Base-by-base conservation (phyloP, 2,888 invertebrate species). In the Lacanobia oleracea region DNA sequence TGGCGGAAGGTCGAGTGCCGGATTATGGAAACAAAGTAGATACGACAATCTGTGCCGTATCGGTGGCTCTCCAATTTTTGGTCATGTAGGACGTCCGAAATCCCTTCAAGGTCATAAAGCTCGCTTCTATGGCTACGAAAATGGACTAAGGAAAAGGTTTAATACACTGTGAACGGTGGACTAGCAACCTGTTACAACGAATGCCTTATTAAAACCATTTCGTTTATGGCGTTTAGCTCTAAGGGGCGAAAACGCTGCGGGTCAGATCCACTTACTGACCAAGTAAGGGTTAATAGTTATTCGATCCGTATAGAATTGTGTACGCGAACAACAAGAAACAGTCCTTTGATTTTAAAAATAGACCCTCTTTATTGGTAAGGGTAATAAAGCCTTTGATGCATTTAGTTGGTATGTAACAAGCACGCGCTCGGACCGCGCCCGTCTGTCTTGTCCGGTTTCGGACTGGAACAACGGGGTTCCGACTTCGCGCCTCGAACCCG, bases 401-500 rank as follows among this genome's bases (percentile, higher is more conserved):
- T 70, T 71, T 70, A 61, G 63, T 59, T 77, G 59, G 59, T 57
- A 72, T 67, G 67, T 76, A 68, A 75, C 66, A 68, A 75, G 64
- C 51, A 57, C 50, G 27, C 65, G 61, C 73, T 69, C 51, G 27
- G 64, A 61, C 66, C 50, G 65, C 61, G 33, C 59, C 72, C 69
- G 76, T 72, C 72, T 70, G 73, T 84, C 83, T 80, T 83, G 83
- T 76, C 72, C 75, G 81, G 81, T 82, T 83, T 84, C 81, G 74
- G 82, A 79, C 69, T 68, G 74, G 64, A 84, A 82, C 81, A 86
- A 84, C 74, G 82, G 77, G 78, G 72, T 81, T 82, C 76, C 73
- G 85, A 87, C 86, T 89, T 87, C 82, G 75, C 87, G 86, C 87
- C 81, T 87, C 83, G 88, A 92, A 91, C 91, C 89, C 89, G 85